A percentile compares a stretch with the other conserved stretches of the same genome.
These are phyloP conservation scores for Ochropleura plecta DNA, from an alignment of 2,888 invertebrate genomes.

Conservation along the genomic window DNA sequence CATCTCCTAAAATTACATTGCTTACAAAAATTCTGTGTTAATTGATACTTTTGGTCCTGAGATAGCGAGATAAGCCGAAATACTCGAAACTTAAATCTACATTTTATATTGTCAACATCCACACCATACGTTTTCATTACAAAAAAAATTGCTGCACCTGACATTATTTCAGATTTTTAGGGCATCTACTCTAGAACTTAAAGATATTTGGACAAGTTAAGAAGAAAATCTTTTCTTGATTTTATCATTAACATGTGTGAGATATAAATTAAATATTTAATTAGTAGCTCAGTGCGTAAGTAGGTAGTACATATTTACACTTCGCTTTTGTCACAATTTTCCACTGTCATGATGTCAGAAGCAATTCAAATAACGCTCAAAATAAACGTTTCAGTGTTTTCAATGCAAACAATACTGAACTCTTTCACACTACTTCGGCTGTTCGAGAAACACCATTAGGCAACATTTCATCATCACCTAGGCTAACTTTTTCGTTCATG, in stretches of 20 bases:
- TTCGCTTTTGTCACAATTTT: conserved; percentile 55
- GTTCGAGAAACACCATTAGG: conserved; percentile 39
- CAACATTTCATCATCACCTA: conserved; percentile 18
- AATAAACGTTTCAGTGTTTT: conserved; percentile 37
- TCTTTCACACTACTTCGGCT: conserved; percentile 31
- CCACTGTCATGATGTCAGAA: conserved; percentile 50
- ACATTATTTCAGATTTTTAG: conserved; percentile 13
- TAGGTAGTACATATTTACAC: conserved; percentile 44
- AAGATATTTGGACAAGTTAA: conserved; percentile 33
- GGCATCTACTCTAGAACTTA: conserved; percentile 4
- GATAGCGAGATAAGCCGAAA: conserved; percentile 34
- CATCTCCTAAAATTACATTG: conserved; percentile 12
- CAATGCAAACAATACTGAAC: conserved; percentile 45
- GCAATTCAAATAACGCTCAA: conserved; percentile 37
- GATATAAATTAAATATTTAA: conserved; percentile 42
- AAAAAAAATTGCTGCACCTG: conserved; percentile 30
- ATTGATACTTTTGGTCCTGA: conserved; percentile 31
- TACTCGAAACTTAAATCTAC: conserved; percentile 52
- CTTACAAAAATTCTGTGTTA: conserved; percentile 36
- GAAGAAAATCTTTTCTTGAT: conserved; percentile 25
- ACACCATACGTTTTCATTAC: conserved; percentile 2
- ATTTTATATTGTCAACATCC: conserved; percentile 56
- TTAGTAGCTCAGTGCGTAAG: conserved; percentile 26
- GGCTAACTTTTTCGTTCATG: not conserved
- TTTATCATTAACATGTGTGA: conserved; percentile 17